phyloP scores from a whole-genome alignment of 2,888 invertebrate species.

The Hypena proboscidalis region DNA sequence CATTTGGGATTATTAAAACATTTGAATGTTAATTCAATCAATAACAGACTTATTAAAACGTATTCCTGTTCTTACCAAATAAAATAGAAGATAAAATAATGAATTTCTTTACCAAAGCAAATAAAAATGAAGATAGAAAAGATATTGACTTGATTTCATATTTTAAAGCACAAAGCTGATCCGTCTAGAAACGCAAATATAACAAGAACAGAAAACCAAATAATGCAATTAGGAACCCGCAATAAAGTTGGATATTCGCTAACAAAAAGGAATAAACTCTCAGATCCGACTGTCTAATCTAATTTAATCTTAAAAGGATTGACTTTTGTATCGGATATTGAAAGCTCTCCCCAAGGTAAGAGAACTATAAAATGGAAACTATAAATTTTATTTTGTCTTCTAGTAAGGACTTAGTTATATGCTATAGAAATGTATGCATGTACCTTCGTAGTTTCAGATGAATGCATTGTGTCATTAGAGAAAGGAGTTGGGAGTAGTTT shows the following conservation, averaged over 20 bases:
- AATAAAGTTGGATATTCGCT: conserved; percentile 19
- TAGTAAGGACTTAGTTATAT: conserved; percentile 8
- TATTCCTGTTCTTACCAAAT: no score
- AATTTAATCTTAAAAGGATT: conserved; percentile 48
- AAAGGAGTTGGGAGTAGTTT: no score
- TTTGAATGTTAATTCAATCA: no score
- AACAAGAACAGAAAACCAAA: conserved; percentile 11
- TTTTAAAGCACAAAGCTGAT: neutral
- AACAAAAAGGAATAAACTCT: conserved; percentile 35
- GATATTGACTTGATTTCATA: no score
- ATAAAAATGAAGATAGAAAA: no score
- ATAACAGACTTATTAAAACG: no score
- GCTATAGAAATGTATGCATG: neutral
- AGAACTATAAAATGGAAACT: conserved; percentile 35
- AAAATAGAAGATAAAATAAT: no score
- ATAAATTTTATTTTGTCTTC: conserved; percentile 40
- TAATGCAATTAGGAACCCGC: conserved; percentile 20
- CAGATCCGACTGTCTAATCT: conserved; percentile 34
- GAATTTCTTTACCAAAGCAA: no score
- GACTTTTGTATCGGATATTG: conserved; percentile 44
- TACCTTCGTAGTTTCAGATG: neutral
- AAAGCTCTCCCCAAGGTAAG: conserved; percentile 37
- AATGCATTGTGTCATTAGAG: neutral
- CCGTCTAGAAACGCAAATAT: conserved; percentile 7
- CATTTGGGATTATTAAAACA: no score